phyloP scores from a whole-genome alignment of 2,888 invertebrate species.

The Rutpela maculata region DNA sequence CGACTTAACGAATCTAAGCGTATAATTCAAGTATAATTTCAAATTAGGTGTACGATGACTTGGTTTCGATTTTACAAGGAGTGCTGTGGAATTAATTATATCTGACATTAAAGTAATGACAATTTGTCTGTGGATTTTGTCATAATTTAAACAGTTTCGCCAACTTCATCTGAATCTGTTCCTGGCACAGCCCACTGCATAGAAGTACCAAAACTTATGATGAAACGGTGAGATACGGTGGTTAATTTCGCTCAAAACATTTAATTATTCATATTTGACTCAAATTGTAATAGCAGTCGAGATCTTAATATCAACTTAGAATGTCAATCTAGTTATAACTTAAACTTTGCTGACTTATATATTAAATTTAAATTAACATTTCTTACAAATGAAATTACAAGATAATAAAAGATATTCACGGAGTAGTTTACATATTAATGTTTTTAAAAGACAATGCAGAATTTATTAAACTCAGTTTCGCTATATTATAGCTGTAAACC shows the following conservation, averaged over 20 bases:
- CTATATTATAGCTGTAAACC: too few species aligned
- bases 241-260: conserved; percentile 30
- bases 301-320: conserved; percentile 33
- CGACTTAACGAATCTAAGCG: too few species aligned
- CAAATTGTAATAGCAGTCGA: conserved; percentile 32
- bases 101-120: conserved; percentile 21
- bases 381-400: neutral
- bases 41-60: conserved; percentile 12
- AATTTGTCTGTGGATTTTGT: conserved; percentile 32
- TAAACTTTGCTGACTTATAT: conserved; percentile 27
- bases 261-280: conserved; percentile 37
- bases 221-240: conserved; percentile 8
- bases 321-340: conserved; percentile 30
- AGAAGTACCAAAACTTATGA: conserved; percentile 29
- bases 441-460: too few species aligned
- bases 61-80: neutral
- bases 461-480: too few species aligned
- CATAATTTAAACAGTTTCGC: conserved; percentile 34
- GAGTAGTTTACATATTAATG: neutral
- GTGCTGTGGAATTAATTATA: conserved; percentile 14
- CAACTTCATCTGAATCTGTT: conserved; percentile 18
- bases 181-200: conserved; percentile 27
- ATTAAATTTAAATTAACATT: conserved; percentile 29
- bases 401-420: neutral
- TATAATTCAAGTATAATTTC: too few species aligned